phyloP scores from a whole-genome alignment of 2,888 invertebrate genomes.

The Eilema depressum region DNA sequence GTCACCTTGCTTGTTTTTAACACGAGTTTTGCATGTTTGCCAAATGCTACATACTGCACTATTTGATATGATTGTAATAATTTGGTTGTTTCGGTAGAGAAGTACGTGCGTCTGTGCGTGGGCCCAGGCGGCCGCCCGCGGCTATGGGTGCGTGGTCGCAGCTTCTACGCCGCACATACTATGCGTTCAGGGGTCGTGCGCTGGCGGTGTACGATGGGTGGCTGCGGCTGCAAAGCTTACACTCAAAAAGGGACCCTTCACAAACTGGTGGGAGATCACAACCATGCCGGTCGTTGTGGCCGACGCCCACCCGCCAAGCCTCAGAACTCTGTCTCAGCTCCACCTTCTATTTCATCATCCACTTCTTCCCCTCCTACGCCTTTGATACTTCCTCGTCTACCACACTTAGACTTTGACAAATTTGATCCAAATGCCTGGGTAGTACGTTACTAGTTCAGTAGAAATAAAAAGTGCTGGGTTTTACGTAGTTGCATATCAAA shows the following conservation, averaged over 20 bases:
- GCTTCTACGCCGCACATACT: conserved; percentile 83
- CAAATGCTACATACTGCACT: conserved; percentile 5
- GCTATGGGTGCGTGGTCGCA: conserved; percentile 82
- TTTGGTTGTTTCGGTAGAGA: conserved; percentile 65
- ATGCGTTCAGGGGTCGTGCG: conserved; percentile 84
- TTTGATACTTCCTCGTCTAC: conserved; percentile 70
- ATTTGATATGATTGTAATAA: conserved; percentile 34
- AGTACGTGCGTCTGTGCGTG: conserved; percentile 77
- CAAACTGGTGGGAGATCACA: conserved; percentile 82
- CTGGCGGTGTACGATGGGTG: conserved; percentile 84
- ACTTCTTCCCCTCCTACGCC: conserved; percentile 69
- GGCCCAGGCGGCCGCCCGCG: conserved; percentile 82
- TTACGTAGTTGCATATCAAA: conserved; percentile 28
- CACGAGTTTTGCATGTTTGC: conserved; percentile 44
- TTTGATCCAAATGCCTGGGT: conserved; percentile 82
- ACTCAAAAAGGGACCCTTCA: conserved; percentile 80
- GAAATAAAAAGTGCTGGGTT: conserved; percentile 1
- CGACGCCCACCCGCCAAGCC: conserved; percentile 61
- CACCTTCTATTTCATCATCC: conserved; percentile 33
- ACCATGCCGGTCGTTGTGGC: conserved; percentile 77
- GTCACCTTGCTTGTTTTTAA: conserved; percentile 27
- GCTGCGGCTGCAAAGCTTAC: conserved; percentile 83
- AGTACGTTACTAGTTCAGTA: conserved; percentile 65
- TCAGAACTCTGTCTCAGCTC: conserved; percentile 33
- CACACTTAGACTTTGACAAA: conserved; percentile 73